phyloP scores from a whole-genome alignment of 2,113 vertebrate species.

The Phocoena phocoena region DNA sequence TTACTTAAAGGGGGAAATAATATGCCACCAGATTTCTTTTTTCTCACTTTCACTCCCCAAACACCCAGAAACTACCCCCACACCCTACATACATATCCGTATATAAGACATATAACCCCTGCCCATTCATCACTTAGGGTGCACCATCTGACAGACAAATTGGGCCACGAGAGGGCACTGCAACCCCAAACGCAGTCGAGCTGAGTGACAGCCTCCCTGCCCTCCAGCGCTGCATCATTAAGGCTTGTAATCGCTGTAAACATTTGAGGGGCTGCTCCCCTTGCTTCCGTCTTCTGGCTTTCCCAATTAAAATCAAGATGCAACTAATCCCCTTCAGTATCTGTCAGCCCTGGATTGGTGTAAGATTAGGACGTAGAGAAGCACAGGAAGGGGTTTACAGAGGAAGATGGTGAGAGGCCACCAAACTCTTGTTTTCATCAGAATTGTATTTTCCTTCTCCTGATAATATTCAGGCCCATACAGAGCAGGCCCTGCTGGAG shows the following conservation, averaged over 20 bases:
- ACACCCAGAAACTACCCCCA: background rate
- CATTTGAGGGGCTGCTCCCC: background rate
- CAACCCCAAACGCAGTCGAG: background rate
- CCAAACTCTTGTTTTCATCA: background rate
- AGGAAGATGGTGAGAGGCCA: background rate
- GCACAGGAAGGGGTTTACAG: background rate
- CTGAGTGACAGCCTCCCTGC: background rate
- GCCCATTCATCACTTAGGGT: no score
- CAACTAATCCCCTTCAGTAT: background rate
- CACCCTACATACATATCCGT: accelerated
- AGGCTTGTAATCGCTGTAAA: background rate
- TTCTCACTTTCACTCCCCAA: background rate
- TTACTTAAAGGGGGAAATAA: background rate
- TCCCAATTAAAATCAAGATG: conserved; percentile 48
- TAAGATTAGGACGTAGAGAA: background rate
- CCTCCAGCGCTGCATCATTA: background rate
- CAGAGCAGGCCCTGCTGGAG: background rate
- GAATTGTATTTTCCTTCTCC: background rate
- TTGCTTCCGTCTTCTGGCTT: background rate
- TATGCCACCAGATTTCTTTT: background rate
- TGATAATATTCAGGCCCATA: background rate
- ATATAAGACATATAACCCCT: accelerated
- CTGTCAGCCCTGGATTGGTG: background rate
- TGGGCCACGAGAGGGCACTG: conserved; percentile 47
- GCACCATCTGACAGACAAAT: accelerated